Evolutionary conservation across 2,888 invertebrate species (phyloP), one percentile per base, ranked within the genome.

Genomic region (Drymonia ruficornis): DNA sequence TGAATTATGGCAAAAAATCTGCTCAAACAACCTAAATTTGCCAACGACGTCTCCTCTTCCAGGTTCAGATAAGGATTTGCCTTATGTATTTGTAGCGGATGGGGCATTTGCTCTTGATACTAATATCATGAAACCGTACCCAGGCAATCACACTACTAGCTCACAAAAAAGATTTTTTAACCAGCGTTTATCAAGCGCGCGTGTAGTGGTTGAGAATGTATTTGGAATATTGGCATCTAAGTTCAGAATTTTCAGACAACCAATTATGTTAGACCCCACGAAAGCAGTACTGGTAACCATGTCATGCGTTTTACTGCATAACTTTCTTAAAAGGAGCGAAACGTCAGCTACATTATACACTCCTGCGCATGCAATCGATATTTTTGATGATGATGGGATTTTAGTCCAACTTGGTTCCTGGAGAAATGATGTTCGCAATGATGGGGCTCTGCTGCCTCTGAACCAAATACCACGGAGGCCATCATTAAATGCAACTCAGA

Each of bases 41-140:
- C 44, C 19, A 19, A 12, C 19, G 3, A 3, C 44, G 3, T 18
- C 18, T 13, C 6, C 44, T 13, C 44, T 44, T 18, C 44, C 18
- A 4, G 44, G 23, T 44, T 19, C 19, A 2, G 12, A 19, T 13
- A 19, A 3, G 8, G 12, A 7, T 2, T 1, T 19, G 19, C 44
- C 44, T 16, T 44, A 44, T 19, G 44, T 44, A 13, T 44, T 44
- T 44, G 44, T 44, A 19, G 44, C 19, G 13, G 44, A 44, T 23
- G 2, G 12, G 2, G 44, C 44, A 4, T 42, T 42, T 18, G 5
- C 42, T 15, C 9, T 42, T 6, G 5, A 42, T 16, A 42, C 8
- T 6, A 42, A 42, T 42, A 42, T 42, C 7, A 42, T 42, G 16
- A 42, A 42, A 42, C 42, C 42, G 6, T 15, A 42, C 18, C 42